Evolutionary conservation across 2,888 invertebrate genomes (phyloP), one percentile per base, ranked within the genome.

Genomic region (Philopedon plagiatum): DNA sequence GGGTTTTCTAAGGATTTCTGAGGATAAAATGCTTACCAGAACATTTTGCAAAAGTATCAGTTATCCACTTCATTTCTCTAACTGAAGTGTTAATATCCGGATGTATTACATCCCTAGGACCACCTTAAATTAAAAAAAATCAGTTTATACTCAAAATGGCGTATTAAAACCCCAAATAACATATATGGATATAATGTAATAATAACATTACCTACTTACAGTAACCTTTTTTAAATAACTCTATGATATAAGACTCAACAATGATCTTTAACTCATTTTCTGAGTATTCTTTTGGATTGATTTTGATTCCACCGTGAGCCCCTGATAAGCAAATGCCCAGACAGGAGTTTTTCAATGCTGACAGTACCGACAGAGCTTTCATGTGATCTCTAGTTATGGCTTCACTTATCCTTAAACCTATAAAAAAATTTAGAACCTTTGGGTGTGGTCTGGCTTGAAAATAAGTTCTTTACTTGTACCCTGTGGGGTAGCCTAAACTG

Each of bases 261-360:
- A 84, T 80, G n/a, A 73, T 71, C 58, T 80, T 75, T 41, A 84
- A 60, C 75, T 85, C 85, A 1, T 75, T 61, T 18, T 77, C 56
- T 0, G 80, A 76, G 73, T 83, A 83, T 15, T 78, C 44, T 23
- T 65, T 70, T 0, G 82, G 81, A 56, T 80, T 66, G 7, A 85
- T 80, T 78, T 82, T 81, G 5, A 85, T 77, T 5, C 83, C 84
- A 7, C 84, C 85, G 74, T 81, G 80, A 0, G 82, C 81, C 3
- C 85, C 85, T 18, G 80, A 76, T 75, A 83, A 76, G 9, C 81
- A 79, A 9, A 84, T 80, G 0, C 83, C 83, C 75, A 83, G 77
- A 44, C 83, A 82, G 8, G 81, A 80, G 67, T 84, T 80, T 73
- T 81, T 82, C 73, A 83, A 83, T 0, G 82, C 81, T 3, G 83